phyloP scores from a whole-genome alignment of 1,140 invertebrate genomes.

The Lucilia sericata region DNA sequence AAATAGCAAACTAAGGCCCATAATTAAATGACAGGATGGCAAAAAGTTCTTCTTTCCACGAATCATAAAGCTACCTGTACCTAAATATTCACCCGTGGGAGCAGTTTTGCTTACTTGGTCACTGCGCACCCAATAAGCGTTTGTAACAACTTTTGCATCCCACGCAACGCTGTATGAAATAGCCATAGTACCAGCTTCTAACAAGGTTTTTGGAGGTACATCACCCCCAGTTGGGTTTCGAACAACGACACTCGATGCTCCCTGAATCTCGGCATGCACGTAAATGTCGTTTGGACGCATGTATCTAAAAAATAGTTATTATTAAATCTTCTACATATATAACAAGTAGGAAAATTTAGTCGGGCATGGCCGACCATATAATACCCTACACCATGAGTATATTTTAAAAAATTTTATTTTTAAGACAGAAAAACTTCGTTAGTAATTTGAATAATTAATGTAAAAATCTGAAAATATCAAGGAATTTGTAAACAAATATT shows the following conservation, averaged over 20 bases:
- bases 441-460: no score
- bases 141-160: conserved; percentile 95
- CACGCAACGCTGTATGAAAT: conserved; percentile 96
- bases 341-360: no score
- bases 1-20: conserved; percentile 96
- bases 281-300: conserved; percentile 87
- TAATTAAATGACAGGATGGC: conserved; percentile 88
- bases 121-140: conserved; percentile 96
- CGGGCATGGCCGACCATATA: no score
- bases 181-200: conserved; percentile 97
- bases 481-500: no score
- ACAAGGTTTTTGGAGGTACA: conserved; percentile 92
- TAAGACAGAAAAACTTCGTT: no score
- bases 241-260: conserved; percentile 93
- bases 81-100: conserved; percentile 96
- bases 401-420: no score
- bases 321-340: no score
- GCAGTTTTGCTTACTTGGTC: conserved; percentile 99
- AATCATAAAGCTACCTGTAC: conserved; percentile 98
- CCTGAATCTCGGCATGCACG: conserved; percentile 95
- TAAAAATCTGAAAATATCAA: no score
- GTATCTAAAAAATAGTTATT: conserved; percentile 59
- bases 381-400: no score
- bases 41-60: conserved; percentile 98
- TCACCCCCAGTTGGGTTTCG: conserved; percentile 84